phyloP scores from a whole-genome alignment of 2,888 invertebrate genomes.

The Biston stratarius region DNA sequence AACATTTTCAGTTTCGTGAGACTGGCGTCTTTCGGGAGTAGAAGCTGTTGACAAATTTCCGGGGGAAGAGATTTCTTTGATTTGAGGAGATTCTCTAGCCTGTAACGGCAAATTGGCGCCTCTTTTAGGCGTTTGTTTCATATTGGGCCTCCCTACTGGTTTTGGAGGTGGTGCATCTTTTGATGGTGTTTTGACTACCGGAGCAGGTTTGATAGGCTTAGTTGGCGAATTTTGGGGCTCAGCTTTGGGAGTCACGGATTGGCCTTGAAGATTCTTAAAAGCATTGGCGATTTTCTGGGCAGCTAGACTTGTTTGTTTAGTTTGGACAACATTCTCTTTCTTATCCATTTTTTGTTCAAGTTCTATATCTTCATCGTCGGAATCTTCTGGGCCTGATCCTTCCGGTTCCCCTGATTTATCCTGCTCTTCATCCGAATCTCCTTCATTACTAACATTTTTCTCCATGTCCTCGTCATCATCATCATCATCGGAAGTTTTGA shows the following conservation, averaged over 20 bases:
- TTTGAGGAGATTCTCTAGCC: slow-evolving; percentile 51
- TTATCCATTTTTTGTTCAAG: slow-evolving; percentile 38
- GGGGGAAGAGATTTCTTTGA: slow-evolving; percentile 47
- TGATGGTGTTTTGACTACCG: slow-evolving; percentile 47
- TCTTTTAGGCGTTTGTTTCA: slow-evolving; percentile 80
- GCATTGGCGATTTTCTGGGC: slow-evolving; percentile 35
- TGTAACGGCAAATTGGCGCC: slow-evolving; percentile 60
- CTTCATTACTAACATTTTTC: slow-evolving; percentile 58
- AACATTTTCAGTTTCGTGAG: slow-evolving; percentile 63
- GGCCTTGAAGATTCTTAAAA: slow-evolving; percentile 60
- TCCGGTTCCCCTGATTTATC: slow-evolving; percentile 56
- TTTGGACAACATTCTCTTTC: slow-evolving; percentile 16
- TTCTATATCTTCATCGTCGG: slow-evolving; percentile 54
- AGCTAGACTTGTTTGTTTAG: slow-evolving; percentile 23
- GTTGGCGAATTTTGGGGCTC: slow-evolving; percentile 51
- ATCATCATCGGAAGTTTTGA: slow-evolving; percentile 78
- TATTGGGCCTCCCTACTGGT: slow-evolving; percentile 63
- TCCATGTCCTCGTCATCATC: slow-evolving; percentile 67
- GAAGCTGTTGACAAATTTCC: slow-evolving; percentile 37
- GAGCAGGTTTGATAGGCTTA: slow-evolving; percentile 51
- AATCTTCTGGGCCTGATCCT: slow-evolving; percentile 53
- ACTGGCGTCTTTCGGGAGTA: slow-evolving; percentile 58
- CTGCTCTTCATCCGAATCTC: slow-evolving; percentile 59
- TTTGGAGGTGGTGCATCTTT: slow-evolving; percentile 54
- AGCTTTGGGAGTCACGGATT: slow-evolving; percentile 54